Base-by-base conservation (phyloP, 2,888 invertebrate species). In the Andrena bucephala region DNA sequence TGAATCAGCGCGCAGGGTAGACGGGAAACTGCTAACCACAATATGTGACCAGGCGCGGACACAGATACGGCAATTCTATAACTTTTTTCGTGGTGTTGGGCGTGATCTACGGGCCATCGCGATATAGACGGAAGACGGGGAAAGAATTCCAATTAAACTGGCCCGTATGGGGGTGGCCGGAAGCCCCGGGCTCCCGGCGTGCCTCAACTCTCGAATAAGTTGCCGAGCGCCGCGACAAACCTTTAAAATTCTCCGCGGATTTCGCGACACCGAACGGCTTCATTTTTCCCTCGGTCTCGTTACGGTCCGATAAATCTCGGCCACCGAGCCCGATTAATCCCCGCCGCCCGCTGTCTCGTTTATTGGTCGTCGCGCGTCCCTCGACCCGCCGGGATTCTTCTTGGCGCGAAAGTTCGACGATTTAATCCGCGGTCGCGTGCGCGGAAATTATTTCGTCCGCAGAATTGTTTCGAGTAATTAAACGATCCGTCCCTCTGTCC, bases 101-200 rank as follows among this genome's bases (percentile, higher is more conserved):
- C 67, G 31, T 70, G 73, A 83, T 82, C 74, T 63, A 67, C 29
- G 71, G 50, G n/a, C 42, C 13, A 5, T 50, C 31, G 54, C 36
- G 31, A 5, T 36, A 27, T 31, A 48, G 63, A 24, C n/a, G 31
- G 5, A 62, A 57, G 72, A 68, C 48, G 71, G 68, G 42, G 60
- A 79, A 86, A 81, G 85, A 87, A 87, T 88, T 87, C 75, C 87
- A 88, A 87, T 87, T 87, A 87, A 85, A 88, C 70, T 60, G 67
- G 65, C 42, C 31, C 60, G 36, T 72, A 27, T 2, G 33, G n/a
- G 13, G 36, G n/a, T 20, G 48, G 29, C 52, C 29, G 5, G 42
- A n/a, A 59, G 50, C 10, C 8, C 52, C 42, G 13, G 42, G 62
- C 31, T 70, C 33, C 57, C 66, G 16, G 68, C 81, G 81, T 77